Evolutionary conservation across 2,888 invertebrate species (phyloP), one percentile per base, ranked within the genome.

Genomic region (Muscina levida): DNA sequence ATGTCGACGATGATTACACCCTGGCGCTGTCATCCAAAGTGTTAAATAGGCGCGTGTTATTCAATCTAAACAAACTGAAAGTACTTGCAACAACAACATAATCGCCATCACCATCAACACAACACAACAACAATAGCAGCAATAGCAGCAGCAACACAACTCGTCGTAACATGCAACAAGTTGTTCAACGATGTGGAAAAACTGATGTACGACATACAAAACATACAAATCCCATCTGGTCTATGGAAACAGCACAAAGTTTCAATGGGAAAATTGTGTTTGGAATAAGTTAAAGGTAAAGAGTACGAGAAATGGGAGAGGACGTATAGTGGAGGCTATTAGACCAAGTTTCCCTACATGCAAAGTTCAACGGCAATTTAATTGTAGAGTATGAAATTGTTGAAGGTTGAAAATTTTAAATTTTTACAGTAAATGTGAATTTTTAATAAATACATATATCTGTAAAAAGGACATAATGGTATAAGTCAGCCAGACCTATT

Each of bases 41-140:
- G 81, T 75, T 77, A 81, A 81, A 77, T 81, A 81, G 74, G 81
- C 81, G 81, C 81, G 81, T 81, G 81, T 81, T 81, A 62, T 62
- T 72, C 72, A 75, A 77, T 62, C 77, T 81, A 77, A 77, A 81
- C 53, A 77, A 72, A 72, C 22, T 31, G 53, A 19, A 51, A 37
- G 53, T 53, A 42, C 19, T 26, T 19, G 53, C 39, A 24, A 51
- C 75, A 65, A 44, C 59, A 67, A 8, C 3, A 3, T 8, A 31
- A 31, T 5, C n/a, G n/a, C n/a, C 59, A 71, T 17, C 56, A 46
- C 2, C 39, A 73, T 5, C 11, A 42, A 5, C 17, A 65, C n/a
- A n/a, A n/a, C n/a, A 11, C 26, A 44, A 51, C 56, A 59, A 22
- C 39, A 62, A 46, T 56, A 73, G 6, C 53, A 39, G n/a, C 66